Percentiles rank a stretch among this genome's conserved stretches.
These are phyloP conservation scores for Amblyjoppa fuscipennis DNA, from an alignment of 2,888 invertebrate species.

Conservation along the genomic window DNA sequence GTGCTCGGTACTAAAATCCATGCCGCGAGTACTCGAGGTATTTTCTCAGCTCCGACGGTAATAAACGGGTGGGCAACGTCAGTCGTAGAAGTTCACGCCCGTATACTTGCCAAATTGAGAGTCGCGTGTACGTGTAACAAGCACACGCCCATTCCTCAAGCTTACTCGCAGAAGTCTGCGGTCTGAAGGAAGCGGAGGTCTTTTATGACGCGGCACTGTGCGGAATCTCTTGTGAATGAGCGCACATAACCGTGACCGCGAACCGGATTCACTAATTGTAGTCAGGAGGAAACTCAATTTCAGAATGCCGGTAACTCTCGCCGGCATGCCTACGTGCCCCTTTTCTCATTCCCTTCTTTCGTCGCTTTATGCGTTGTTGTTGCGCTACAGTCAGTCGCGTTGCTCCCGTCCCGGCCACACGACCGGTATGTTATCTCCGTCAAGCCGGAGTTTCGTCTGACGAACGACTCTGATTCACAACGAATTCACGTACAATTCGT, in stretches of 20 bases:
- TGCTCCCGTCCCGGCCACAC: not conserved
- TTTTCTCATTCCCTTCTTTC: slow-evolving; percentile 1
- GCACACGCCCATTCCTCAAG: not conserved
- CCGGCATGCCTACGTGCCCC: not conserved
- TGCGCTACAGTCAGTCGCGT: not conserved
- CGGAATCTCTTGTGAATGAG: not conserved
- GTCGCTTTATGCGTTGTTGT: not conserved
- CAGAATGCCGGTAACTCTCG: slow-evolving; percentile 8
- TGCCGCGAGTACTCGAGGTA: no score
- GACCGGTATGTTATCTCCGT: slow-evolving; percentile 10
- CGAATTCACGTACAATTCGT: slow-evolving; percentile 9
- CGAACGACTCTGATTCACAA: slow-evolving; percentile 1
- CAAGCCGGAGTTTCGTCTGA: not conserved
- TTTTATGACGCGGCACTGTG: not conserved
- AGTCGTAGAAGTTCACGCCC: not conserved
- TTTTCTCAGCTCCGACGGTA: no score
- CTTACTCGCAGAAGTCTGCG: not conserved
- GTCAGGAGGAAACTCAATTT: slow-evolving; percentile 22
- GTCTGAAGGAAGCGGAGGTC: not conserved
- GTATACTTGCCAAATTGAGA: not conserved
- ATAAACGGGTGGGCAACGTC: no score
- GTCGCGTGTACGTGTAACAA: not conserved
- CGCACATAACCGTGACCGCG: slow-evolving; percentile 4
- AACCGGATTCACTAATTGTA: slow-evolving; percentile 15
- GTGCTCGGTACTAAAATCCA: no score